Evolutionary conservation across 1,140 invertebrate species (phyloP), one percentile per base, ranked within the genome.

Genomic region (Ganaspis sp.): DNA sequence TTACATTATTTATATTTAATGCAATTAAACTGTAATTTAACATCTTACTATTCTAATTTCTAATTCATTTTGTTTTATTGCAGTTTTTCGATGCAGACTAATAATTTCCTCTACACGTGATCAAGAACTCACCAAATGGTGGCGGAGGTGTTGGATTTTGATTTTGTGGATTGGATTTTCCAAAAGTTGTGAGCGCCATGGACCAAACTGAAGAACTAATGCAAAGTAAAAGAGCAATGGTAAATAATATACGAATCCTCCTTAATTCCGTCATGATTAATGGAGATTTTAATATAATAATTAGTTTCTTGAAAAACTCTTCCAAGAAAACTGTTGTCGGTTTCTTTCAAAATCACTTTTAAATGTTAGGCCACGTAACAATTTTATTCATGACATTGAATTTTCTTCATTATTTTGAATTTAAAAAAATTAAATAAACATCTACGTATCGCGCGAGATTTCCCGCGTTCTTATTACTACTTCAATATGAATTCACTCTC

Each of bases 111-210:
- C 29, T n/a, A n/a, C n/a, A n/a, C n/a, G 29, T 3, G 29, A 34
- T 34, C 2, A 34, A 34, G 29, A 34, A 80, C 78, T 81, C 74
- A 84, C 81, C 80, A 69, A 72, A 76, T 69, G 87, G 88, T 45
- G 89, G 86, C 17, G 93, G 92, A 19, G 92, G 89, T 4, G 93
- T 92, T 53, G 92, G 91, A 19, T 93, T 90, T 74, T 90, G 88
- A 70, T 87, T 90, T 72, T 89, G 89, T 53, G 92, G 89, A 80
- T 93, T 94, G 72, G 92, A 94, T 87, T 95, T 95, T 15, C 94
- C 94, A 83, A 95, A 95, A 45, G 94, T 94, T 4, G 94, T 94
- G 34, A 95, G 90, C 5, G 94, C 94, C 80, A 85, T 76, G 0
- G 93, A 92, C 8, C 92, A 93, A 6, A 92, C 81, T 15, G 93